These are phyloP conservation scores for Tragelaphus strepsiceros DNA, from an alignment of 2,113 vertebrate species.

Conservation along the genomic window DNA sequence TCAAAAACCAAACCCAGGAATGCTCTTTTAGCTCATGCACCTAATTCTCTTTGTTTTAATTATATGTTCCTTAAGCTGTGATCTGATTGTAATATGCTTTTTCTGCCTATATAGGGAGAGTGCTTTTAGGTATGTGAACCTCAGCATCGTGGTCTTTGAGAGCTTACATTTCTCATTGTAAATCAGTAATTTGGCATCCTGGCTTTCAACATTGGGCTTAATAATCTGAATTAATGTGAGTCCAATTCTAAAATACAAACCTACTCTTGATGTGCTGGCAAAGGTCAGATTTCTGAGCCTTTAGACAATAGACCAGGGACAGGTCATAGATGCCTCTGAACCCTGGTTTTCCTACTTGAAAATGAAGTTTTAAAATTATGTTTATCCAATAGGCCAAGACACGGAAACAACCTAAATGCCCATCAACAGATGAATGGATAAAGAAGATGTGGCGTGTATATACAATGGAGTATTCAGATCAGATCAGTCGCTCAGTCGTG, in stretches of 20 bases:
- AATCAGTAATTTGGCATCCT: constrained; percentile 11
- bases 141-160: background rate
- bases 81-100: constrained; percentile 17
- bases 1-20: background rate
- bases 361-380: background rate
- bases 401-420: background rate
- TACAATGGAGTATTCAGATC: background rate
- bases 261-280: background rate
- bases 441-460: background rate
- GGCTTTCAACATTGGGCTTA: background rate
- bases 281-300: constrained; percentile 2
- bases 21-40: background rate
- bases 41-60: constrained; percentile 13
- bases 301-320: background rate
- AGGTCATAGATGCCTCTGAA: background rate
- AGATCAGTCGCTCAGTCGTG: too few relatives aligned
- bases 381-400: background rate
- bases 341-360: background rate
- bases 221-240: background rate
- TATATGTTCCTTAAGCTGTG: background rate
- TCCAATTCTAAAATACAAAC: constrained; percentile 20
- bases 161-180: background rate
- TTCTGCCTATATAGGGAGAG: background rate
- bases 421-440: background rate
- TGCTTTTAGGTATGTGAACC: background rate